Evolutionary conservation across 2,888 invertebrate genomes (phyloP).

Genomic region (Corythucha ciliata): DNA sequence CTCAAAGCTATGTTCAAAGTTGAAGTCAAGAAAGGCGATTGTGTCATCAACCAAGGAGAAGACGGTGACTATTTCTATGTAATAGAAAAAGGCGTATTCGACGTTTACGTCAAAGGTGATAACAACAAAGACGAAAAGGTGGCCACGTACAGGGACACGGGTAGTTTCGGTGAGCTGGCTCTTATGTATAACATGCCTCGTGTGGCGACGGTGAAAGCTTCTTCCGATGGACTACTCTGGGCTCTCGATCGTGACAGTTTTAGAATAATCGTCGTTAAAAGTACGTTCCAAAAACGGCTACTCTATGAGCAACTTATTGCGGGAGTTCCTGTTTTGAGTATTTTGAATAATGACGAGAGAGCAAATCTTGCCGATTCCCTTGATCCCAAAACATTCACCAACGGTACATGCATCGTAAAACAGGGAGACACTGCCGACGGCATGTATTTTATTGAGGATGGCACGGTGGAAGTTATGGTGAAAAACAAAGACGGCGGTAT

Average conservation of each 20-base stretch:
- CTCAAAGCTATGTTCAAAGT: constrained; percentile 21
- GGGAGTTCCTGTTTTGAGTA: constrained; percentile 89
- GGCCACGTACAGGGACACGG: constrained; percentile 68
- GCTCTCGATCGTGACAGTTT: constrained; percentile 96
- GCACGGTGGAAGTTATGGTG: too few species aligned
- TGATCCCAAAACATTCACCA: constrained; percentile 62
- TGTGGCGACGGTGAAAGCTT: constrained; percentile 83
- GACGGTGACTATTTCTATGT: constrained; percentile 26
- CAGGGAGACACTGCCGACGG: constrained; percentile 92
- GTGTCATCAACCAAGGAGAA: constrained; percentile 23
- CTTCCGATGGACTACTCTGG: constrained; percentile 83
- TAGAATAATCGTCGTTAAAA: constrained; percentile 88
- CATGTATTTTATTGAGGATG: constrained; percentile 96
- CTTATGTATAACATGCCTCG: constrained; percentile 97
- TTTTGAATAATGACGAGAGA: constrained; percentile 87
- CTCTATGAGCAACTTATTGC: constrained; percentile 91
- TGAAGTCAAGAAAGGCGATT: constrained; percentile 14
- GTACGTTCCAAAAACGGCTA: constrained; percentile 93
- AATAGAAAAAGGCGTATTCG: constrained; percentile 17
- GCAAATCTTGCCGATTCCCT: constrained; percentile 96
- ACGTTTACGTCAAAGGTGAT: constrained; percentile 16
- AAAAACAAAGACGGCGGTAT: too few species aligned
- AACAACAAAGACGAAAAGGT: constrained; percentile 37
- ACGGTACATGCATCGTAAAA: constrained; percentile 77
- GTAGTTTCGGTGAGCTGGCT: constrained; percentile 92